These are phyloP conservation scores for Heloderma charlesbogerti DNA, from an alignment of 2,113 vertebrate species.

Conservation along the genomic window DNA sequence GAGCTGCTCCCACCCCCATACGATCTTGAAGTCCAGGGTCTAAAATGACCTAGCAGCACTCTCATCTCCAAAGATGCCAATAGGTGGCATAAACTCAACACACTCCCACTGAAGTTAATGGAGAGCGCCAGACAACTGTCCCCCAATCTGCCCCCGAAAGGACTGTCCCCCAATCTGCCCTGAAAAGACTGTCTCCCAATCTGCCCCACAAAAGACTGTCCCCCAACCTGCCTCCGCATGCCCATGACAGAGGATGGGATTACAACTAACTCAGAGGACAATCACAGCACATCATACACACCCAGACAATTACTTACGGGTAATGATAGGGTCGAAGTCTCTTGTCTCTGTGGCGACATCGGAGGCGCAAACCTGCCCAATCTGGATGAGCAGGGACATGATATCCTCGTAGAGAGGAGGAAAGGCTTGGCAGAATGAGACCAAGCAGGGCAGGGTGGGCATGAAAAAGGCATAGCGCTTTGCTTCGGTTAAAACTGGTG, in stretches of 20 bases:
- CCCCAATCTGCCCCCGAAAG: no score
- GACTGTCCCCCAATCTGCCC: no score
- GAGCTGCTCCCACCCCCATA: no score
- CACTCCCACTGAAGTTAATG: no score
- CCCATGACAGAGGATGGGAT: not conserved
- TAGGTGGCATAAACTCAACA: no score
- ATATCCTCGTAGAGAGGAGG: slow-evolving; percentile 96
- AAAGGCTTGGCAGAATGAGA: slow-evolving; percentile 96
- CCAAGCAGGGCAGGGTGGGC: slow-evolving; percentile 95
- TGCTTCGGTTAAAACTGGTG: slow-evolving; percentile 90
- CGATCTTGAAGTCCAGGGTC: no score
- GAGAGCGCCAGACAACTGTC: no score
- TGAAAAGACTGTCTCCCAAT: no score
- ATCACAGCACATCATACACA: not conserved
- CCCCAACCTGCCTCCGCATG: not conserved
- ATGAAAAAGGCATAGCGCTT: slow-evolving; percentile 96
- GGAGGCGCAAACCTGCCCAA: slow-evolving; percentile 96
- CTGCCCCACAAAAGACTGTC: not conserved
- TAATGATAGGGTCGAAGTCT: slow-evolving; percentile 93
- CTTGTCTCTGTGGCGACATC: slow-evolving; percentile 93
- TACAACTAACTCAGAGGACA: no score
- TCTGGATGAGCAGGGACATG: slow-evolving; percentile 92
- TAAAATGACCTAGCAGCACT: no score
- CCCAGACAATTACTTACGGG: slow-evolving; percentile 81
- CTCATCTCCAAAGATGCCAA: no score